phyloP scores from a whole-genome alignment of 2,113 vertebrate genomes.

The Pseudorhombus dupliciocellatus region DNA sequence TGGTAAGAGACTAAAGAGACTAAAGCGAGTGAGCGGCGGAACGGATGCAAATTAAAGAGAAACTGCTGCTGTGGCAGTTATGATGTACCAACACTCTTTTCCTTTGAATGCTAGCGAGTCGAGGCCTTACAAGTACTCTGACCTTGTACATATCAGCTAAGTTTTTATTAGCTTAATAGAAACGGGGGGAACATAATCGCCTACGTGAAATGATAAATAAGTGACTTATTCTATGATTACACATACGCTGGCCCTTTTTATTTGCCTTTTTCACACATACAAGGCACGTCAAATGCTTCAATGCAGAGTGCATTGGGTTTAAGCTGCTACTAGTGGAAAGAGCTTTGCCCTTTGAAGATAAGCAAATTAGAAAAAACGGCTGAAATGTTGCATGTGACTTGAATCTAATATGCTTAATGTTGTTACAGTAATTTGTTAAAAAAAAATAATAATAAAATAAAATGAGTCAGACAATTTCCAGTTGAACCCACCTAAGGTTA shows the following conservation, averaged over 20 bases:
- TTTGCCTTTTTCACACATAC: conserved; percentile 31
- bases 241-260: conserved; percentile 28
- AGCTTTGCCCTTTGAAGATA: conserved; percentile 11
- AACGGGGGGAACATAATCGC: conserved; percentile 27
- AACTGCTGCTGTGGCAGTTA: neutral
- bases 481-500: no score
- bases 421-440: neutral
- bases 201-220: conserved; percentile 65
- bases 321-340: neutral
- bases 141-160: conserved; percentile 43
- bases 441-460: no score
- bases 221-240: conserved; percentile 60
- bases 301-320: conserved; percentile 4
- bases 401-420: conserved; percentile 1
- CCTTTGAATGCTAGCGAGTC: conserved; percentile 12
- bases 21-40: neutral
- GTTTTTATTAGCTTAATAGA: conserved; percentile 51
- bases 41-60: neutral
- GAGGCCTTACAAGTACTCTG: conserved; percentile 15
- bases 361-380: conserved; percentile 13
- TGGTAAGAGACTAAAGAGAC: neutral
- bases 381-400: neutral
- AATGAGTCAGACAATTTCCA: no score
- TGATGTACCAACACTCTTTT: conserved; percentile 7
- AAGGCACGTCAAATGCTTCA: conserved; percentile 42